These are phyloP conservation scores for Digitonthophagus gazella DNA, from an alignment of 2,888 invertebrate species.

Conservation along the genomic window DNA sequence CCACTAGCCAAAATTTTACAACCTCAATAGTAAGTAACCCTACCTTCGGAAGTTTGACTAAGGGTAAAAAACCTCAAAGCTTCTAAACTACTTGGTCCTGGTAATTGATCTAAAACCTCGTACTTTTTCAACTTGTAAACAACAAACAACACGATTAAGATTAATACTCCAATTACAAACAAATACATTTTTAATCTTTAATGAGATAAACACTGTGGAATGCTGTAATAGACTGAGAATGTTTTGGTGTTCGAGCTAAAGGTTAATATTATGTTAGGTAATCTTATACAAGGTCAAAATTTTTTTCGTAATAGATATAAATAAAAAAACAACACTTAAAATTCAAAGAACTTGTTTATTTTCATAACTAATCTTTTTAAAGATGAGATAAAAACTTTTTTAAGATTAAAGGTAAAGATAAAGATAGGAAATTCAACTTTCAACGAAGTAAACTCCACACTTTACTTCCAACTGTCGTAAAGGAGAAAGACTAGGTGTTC, in stretches of 20 bases:
- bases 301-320: too few relatives aligned
- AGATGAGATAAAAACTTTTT: too few relatives aligned
- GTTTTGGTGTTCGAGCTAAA: too few relatives aligned
- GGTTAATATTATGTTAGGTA: too few relatives aligned
- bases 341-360: too few relatives aligned
- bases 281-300: too few relatives aligned
- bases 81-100: neutral
- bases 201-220: neutral
- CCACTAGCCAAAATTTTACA: too few relatives aligned
- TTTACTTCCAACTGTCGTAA: neutral
- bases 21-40: neutral
- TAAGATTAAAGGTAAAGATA: too few relatives aligned
- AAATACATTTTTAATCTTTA: neutral
- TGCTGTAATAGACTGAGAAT: too few relatives aligned
- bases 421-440: neutral
- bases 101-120: neutral
- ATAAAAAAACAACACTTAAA: too few relatives aligned
- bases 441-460: neutral
- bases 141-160: neutral
- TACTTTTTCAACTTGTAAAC: neutral
- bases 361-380: too few relatives aligned
- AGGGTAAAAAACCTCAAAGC: neutral
- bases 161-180: neutral
- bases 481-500: neutral
- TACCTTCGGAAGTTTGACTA: neutral